Base-by-base conservation (phyloP, 2,797 vertebrate genomes). In the Mormyrops boulengeri region DNA sequence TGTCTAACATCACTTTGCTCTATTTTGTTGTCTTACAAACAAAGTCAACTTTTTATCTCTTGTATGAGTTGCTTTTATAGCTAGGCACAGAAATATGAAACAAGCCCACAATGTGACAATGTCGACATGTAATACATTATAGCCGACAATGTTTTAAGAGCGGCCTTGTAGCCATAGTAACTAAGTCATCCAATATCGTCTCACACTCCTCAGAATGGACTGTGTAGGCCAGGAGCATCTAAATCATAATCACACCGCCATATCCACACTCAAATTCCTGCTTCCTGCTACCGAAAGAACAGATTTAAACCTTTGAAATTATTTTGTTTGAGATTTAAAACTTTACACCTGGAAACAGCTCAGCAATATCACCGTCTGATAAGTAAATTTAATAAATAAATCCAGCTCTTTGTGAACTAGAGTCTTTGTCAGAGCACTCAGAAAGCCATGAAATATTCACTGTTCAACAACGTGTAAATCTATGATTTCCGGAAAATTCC, bases 151-250 rank as follows among this genome's bases (percentile, higher is more conserved):
- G 57, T 53, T 66, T 66, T 89, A 69, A 50, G 55, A 52, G 60
- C 14, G 22, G 8, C 44, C 60, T 30, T n/a, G 89, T 89, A 86
- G 60, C 82, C 60, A 89, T 89, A 86, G 89, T 66, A 86, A 89
- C 82, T 19, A 62, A 89, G 49, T 69, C 57, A 52, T 69, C 26
- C 52, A 55, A 41, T 47, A 22, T 30, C 47, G 11, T 89, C 34
- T 30, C 50, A 52, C 49, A 30, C 57, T 52, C 47, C 26, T 8
- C 9, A 60, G 38, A 38, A 50, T 86, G 84, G 19, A 41, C n/a
- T 5, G 12, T 30, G 38, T 50, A 52, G 44, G 57, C 14, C 47
- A 60, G 44, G 8, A 52, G 44, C 47, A 38, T 69, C 22, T 38
- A 69, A 66, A 89, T 86, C 53, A 84, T 19, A 5, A 34, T 86